These are phyloP conservation scores for Elgaria multicarinata DNA, from an alignment of 2,113 vertebrate genomes.

Conservation along the genomic window DNA sequence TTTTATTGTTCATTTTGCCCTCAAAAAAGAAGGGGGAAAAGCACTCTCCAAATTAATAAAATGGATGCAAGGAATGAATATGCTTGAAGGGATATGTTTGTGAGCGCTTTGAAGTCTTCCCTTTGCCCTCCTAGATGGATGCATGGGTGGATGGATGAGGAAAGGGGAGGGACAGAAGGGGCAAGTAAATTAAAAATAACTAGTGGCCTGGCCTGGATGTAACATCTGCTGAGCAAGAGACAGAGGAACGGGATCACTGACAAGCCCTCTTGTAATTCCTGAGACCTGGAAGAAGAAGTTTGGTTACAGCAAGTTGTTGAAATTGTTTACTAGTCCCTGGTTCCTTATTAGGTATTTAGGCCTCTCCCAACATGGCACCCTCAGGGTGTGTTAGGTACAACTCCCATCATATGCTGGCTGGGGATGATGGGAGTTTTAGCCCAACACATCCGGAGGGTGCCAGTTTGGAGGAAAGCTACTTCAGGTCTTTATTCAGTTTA, in stretches of 20 bases:
- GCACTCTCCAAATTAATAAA: constrained; percentile 42
- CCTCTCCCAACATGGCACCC: background rate
- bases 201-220: constrained; percentile 10
- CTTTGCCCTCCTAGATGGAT: constrained; percentile 32
- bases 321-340: background rate
- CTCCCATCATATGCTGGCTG: background rate
- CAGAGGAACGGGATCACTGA: constrained; percentile 1
- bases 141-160: constrained; percentile 2
- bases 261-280: background rate
- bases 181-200: constrained; percentile 24
- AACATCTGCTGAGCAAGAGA: constrained; percentile 26
- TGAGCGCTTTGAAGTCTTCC: constrained; percentile 24
- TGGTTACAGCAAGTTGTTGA: background rate
- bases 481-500: background rate
- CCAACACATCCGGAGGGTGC: background rate
- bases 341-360: background rate
- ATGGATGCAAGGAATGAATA: constrained; percentile 14
- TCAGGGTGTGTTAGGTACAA: background rate
- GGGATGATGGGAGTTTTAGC: background rate
- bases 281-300: background rate
- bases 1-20: constrained; percentile 37
- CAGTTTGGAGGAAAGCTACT: background rate
- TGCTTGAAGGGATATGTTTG: constrained; percentile 16
- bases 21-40: background rate
- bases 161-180: background rate